phyloP scores from a whole-genome alignment of 1,140 invertebrate species.

The Brachionus manjavacas region DNA sequence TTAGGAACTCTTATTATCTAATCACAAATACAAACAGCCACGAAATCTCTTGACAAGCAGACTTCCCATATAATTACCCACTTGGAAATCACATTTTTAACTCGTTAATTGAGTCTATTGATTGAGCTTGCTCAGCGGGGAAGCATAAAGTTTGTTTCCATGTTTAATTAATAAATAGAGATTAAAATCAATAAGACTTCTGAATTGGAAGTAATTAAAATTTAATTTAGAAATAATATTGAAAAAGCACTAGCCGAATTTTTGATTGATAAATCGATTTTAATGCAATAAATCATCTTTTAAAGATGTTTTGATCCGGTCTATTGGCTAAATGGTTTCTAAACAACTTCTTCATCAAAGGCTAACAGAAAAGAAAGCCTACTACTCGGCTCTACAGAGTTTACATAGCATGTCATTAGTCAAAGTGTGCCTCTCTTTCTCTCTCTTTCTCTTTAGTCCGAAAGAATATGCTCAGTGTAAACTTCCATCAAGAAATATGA shows the following conservation, averaged over 20 bases:
- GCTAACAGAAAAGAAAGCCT: background rate
- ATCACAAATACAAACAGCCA: background rate
- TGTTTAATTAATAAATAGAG: background rate
- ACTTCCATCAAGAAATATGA: background rate
- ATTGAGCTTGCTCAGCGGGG: background rate
- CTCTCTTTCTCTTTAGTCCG: background rate
- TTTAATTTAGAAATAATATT: background rate
- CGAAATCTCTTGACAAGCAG: background rate
- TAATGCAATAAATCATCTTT: constrained; percentile 20
- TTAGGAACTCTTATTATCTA: background rate
- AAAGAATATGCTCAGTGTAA: background rate
- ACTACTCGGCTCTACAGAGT: background rate
- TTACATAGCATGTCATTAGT: background rate
- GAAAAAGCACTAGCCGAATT: constrained; percentile 8
- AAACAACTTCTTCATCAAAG: background rate
- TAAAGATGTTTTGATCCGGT: constrained; percentile 14
- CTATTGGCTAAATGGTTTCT: background rate
- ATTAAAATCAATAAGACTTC: background rate
- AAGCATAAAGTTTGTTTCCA: constrained; percentile 2
- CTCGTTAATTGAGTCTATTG: background rate
- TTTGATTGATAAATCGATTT: constrained; percentile 16
- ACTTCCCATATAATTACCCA: background rate
- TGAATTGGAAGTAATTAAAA: constrained; percentile 20
- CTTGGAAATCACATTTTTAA: background rate
- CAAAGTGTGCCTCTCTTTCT: background rate